Conservation (phyloP, 2,888 invertebrate species). For the Apotomis betuletana region DNA sequence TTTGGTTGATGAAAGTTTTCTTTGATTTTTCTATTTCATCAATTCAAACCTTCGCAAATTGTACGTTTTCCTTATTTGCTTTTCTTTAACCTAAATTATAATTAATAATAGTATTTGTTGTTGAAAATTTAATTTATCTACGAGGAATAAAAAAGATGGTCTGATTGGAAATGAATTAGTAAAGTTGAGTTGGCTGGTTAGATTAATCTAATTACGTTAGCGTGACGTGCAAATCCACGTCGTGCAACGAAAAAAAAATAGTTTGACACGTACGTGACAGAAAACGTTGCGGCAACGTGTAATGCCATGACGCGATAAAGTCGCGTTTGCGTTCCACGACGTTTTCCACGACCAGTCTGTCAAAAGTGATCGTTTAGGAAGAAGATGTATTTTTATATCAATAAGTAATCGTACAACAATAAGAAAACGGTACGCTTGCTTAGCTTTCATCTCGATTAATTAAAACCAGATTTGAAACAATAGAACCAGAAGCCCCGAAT, state of each 20-base stretch:
- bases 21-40: not conserved
- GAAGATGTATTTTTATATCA: too few relatives aligned
- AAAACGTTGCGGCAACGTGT: too few relatives aligned
- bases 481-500: not conserved
- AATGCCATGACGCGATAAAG: too few relatives aligned
- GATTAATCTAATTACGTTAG: too few relatives aligned
- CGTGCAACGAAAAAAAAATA: too few relatives aligned
- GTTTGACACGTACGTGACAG: too few relatives aligned
- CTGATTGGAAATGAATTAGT: not conserved
- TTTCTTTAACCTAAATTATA: not conserved
- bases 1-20: not conserved
- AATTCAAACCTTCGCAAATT: not conserved
- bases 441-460: slow-evolving; percentile 1
- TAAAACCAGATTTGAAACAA: not conserved
- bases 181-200: not conserved
- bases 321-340: too few relatives aligned
- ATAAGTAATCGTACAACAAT: too few relatives aligned
- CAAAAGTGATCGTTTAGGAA: too few relatives aligned
- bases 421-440: too few relatives aligned
- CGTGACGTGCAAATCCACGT: too few relatives aligned
- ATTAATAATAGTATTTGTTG: slow-evolving; percentile 1
- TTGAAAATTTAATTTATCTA: not conserved
- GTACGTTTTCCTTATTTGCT: not conserved
- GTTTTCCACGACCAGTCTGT: too few relatives aligned
- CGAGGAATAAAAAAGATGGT: not conserved